phyloP scores from a whole-genome alignment of 2,797 vertebrate species.

The Sebastiscus albofasciatus region DNA sequence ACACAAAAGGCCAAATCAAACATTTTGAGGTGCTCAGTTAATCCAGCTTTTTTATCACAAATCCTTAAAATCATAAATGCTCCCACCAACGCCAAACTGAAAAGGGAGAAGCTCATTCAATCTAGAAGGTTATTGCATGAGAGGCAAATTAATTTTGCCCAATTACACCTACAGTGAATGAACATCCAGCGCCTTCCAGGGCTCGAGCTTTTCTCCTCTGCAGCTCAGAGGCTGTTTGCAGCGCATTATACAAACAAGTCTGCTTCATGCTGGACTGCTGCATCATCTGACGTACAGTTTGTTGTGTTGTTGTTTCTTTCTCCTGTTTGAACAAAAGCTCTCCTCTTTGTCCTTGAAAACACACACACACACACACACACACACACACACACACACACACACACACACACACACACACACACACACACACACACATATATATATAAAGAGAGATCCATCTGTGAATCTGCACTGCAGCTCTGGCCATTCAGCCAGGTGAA shows the following conservation, averaged over 20 bases:
- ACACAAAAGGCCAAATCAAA: too few species aligned
- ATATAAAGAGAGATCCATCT: slow-evolving; percentile 5
- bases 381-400: not conserved
- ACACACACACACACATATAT: not conserved
- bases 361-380: not conserved
- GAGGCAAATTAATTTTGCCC: slow-evolving; percentile 49
- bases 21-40: too few species aligned
- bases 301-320: not conserved
- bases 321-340: not conserved
- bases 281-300: too few species aligned
- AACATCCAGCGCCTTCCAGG: slow-evolving; percentile 19
- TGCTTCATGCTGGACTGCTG: not conserved
- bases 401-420: not conserved
- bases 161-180: slow-evolving; percentile 36
- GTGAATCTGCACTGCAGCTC: slow-evolving; percentile 13
- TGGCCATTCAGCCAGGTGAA: not conserved
- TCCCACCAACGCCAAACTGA: not conserved
- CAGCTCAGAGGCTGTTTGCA: not conserved
- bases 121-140: slow-evolving; percentile 49
- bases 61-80: not conserved
- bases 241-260: not conserved
- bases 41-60: too few species aligned
- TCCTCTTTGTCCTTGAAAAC: slow-evolving; percentile 32
- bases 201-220: slow-evolving; percentile 8
- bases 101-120: slow-evolving; percentile 29